These are phyloP conservation scores for Beris chalybata DNA, from an alignment of 2,888 invertebrate genomes.

Conservation along the genomic window DNA sequence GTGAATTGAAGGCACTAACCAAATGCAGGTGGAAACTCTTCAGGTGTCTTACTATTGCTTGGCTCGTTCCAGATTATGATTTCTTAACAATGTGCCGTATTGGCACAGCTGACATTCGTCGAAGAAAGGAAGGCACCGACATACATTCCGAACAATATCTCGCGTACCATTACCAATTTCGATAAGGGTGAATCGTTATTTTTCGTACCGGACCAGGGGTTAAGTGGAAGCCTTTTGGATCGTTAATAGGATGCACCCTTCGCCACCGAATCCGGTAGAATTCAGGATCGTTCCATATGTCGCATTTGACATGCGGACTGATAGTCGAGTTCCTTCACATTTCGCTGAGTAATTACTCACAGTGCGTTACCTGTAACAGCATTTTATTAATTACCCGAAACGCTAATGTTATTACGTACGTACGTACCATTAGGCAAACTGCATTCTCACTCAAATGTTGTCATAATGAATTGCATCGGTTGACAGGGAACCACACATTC, in stretches of 20 bases:
- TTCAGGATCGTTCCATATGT: conserved; percentile 22
- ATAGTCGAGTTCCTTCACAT: conserved; percentile 5
- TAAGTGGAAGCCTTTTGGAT: background rate
- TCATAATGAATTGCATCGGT: no score
- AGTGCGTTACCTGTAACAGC: conserved; percentile 11
- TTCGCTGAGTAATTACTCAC: conserved; percentile 16
- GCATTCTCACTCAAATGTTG: no score
- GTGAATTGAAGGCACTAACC: conserved; percentile 6
- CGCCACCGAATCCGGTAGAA: background rate
- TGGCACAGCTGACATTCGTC: conserved; percentile 19
- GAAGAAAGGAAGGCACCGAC: conserved; percentile 4
- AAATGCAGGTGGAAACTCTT: conserved; percentile 30
- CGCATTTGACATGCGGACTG: conserved; percentile 1
- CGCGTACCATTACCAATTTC: conserved; percentile 20
- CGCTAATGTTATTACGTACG: no score
- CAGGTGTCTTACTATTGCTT: conserved; percentile 32
- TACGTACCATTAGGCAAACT: no score
- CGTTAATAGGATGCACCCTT: conserved; percentile 23
- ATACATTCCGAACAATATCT: background rate
- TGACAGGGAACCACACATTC: no score
- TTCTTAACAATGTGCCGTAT: conserved; percentile 25
- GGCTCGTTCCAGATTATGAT: conserved; percentile 34
- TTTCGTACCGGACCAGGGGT: background rate
- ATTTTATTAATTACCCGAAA: no score
- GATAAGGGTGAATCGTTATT: conserved; percentile 25